These are phyloP conservation scores for Crotalus tigris DNA, from an alignment of 2,113 vertebrate genomes.

Conservation along the genomic window DNA sequence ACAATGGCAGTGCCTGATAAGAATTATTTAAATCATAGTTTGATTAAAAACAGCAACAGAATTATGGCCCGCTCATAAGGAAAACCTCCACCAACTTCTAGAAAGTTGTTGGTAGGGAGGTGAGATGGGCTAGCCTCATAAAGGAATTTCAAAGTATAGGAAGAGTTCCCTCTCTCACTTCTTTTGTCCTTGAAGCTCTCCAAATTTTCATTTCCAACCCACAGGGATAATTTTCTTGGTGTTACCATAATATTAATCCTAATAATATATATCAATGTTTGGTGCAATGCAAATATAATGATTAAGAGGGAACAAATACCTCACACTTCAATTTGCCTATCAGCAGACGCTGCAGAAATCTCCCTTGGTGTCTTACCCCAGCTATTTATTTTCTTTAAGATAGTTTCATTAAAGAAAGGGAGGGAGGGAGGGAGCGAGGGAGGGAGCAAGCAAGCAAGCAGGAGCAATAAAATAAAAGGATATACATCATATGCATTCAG, in stretches of 20 bases:
- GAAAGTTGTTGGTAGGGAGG: background rate
- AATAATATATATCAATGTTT: background rate
- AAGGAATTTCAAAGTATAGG: background rate
- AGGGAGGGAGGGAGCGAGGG: no score
- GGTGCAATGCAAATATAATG: background rate
- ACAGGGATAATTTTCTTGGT: background rate
- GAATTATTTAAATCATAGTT: background rate
- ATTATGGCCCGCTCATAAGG: background rate
- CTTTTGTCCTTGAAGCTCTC: background rate
- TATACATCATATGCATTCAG: background rate
- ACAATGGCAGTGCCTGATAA: background rate
- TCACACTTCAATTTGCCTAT: background rate
- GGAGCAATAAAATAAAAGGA: background rate
- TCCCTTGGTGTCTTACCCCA: background rate
- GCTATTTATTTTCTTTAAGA: background rate
- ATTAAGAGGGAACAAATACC: background rate
- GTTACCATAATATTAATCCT: background rate
- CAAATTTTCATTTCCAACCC: background rate
- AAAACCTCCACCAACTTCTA: background rate
- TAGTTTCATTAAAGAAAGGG: background rate
- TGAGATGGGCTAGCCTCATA: background rate
- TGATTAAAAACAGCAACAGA: background rate
- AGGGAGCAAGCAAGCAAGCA: background rate
- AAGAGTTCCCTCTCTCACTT: background rate
- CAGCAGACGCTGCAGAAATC: background rate